Conservation (phyloP, 2,113 vertebrate genomes). For the Mus pahari region DNA sequence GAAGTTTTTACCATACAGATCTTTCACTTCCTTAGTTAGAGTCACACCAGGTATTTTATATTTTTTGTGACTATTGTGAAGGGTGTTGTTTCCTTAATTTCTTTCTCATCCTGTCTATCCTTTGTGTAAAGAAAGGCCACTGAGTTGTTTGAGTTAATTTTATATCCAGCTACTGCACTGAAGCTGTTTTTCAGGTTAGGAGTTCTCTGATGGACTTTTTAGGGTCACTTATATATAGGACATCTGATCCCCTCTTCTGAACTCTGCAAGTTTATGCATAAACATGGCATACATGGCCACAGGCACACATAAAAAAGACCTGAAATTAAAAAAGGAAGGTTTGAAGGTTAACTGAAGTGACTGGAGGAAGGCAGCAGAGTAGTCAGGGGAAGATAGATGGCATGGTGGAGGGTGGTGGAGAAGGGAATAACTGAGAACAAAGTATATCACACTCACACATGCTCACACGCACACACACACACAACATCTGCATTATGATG, state of each 20-base stretch:
- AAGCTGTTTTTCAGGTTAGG: too few species aligned
- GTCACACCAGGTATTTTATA: too few species aligned
- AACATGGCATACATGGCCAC: not conserved
- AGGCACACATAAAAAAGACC: not conserved
- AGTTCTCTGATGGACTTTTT: too few species aligned
- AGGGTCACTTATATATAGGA: too few species aligned
- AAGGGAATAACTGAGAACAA: not conserved
- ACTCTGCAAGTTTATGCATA: not conserved
- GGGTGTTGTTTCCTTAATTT: too few species aligned
- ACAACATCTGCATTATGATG: not conserved
- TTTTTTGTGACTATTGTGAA: too few species aligned
- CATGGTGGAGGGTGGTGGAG: not conserved
- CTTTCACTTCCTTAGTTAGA: too few species aligned
- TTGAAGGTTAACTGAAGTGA: not conserved
- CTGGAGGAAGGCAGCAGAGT: not conserved
- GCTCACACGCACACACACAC: not conserved
- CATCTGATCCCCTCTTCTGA: not conserved
- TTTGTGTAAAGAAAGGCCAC: too few species aligned
- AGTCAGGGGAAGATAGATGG: not conserved
- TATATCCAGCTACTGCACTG: too few species aligned
- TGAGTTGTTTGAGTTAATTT: too few species aligned
- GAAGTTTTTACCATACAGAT: too few species aligned
- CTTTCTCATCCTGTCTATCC: too few species aligned
- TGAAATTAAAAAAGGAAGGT: not conserved
- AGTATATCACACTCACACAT: not conserved